Percentiles rank a stretch among this genome's conserved stretches.
Conservation (phyloP, 1,140 invertebrate species). For the Apolygus lucorum region DNA sequence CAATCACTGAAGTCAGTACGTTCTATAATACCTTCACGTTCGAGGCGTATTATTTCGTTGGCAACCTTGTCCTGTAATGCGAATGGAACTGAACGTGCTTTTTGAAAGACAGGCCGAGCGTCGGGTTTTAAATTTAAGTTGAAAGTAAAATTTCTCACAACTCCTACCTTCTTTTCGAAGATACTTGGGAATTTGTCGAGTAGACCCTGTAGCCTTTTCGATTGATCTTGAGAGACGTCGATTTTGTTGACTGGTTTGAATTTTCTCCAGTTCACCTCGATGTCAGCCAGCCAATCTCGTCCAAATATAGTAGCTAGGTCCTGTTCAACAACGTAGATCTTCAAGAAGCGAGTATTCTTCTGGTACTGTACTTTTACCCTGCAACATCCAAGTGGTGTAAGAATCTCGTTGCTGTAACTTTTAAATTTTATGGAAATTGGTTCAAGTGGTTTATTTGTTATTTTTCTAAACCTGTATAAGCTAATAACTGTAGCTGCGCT, state of each 20-base stretch:
- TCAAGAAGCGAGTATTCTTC: not conserved
- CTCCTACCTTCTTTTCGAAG: not conserved
- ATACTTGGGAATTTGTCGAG: not conserved
- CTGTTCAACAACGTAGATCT: not conserved
- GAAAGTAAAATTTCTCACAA: too few relatives aligned
- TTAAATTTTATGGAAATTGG: constrained; percentile 6
- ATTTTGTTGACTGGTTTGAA: not conserved
- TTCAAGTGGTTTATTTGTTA: not conserved
- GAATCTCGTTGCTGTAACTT: not conserved
- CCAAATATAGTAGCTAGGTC: not conserved
- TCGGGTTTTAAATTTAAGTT: constrained; percentile 15
- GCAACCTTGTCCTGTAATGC: constrained; percentile 39
- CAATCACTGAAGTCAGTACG: too few relatives aligned
- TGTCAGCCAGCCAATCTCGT: not conserved
- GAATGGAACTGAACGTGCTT: constrained; percentile 39
- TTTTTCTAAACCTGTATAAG: not conserved
- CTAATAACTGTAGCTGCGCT: not conserved
- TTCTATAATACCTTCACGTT: constrained; percentile 37
- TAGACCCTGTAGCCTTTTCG: not conserved
- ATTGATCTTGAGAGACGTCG: not conserved
- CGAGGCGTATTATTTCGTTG: constrained; percentile 37
- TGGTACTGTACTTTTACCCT: constrained; percentile 2
- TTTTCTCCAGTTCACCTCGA: not conserved
- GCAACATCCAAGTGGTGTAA: constrained; percentile 16
- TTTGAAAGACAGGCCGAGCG: constrained; percentile 35